These are phyloP conservation scores for Micoletzkya japonica DNA, from an alignment of 2,888 invertebrate genomes.

Conservation along the genomic window DNA sequence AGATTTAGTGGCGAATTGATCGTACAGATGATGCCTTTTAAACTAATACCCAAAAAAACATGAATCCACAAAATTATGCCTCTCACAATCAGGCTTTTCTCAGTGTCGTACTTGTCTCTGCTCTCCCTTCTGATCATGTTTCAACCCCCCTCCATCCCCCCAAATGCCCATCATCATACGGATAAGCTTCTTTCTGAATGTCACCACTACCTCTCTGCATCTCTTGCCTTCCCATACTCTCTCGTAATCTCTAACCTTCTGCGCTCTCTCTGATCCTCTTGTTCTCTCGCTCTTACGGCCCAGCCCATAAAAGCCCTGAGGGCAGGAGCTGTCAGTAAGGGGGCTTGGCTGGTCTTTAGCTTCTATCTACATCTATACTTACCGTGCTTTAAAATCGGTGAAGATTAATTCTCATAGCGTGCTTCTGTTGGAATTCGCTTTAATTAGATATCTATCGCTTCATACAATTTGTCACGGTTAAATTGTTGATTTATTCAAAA, in stretches of 20 bases:
- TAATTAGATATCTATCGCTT: too few species aligned
- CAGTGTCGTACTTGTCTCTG: too few species aligned
- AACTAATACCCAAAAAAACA: too few species aligned
- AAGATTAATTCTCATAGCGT: neutral
- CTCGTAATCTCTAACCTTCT: neutral
- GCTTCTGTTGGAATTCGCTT: neutral
- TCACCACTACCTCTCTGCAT: neutral
- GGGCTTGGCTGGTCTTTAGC: neutral
- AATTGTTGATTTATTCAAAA: too few species aligned
- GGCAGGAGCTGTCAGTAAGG: neutral
- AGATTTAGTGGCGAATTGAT: too few species aligned
- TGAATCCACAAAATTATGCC: too few species aligned
- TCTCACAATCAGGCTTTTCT: too few species aligned
- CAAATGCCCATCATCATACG: conserved; percentile 5
- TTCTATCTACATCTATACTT: conserved; percentile 13
- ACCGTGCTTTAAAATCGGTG: neutral
- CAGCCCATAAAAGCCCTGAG: too few species aligned
- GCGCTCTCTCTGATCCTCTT: neutral
- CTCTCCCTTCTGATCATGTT: neutral
- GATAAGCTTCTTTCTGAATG: neutral
- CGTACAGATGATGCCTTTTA: too few species aligned
- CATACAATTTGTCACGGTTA: too few species aligned
- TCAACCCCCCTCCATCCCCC: neutral
- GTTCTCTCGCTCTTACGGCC: conserved; percentile 11
- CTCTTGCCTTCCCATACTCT: neutral